These are phyloP conservation scores for Graptemys geographica DNA, from an alignment of 2,797 vertebrate genomes.

Conservation along the genomic window DNA sequence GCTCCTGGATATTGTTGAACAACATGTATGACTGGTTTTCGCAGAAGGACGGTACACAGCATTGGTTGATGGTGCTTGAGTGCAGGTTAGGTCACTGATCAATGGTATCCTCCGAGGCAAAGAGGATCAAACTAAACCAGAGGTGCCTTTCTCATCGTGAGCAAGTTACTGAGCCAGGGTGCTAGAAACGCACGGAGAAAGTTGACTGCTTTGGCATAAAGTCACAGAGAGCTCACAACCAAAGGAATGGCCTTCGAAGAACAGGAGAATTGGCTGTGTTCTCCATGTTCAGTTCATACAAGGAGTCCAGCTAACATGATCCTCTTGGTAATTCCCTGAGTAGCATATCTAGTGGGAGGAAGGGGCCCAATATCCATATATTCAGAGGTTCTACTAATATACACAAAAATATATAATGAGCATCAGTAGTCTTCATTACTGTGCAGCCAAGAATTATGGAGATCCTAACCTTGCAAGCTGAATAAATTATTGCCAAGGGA, in stretches of 20 bases:
- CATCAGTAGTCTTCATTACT: conserved; percentile 69
- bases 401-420: conserved; percentile 75
- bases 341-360: conserved; percentile 44
- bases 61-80: background rate
- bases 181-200: background rate
- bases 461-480: conserved; percentile 72
- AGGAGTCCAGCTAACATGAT: conserved; percentile 18
- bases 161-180: background rate
- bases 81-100: background rate
- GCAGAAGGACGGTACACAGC: background rate
- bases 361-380: conserved; percentile 45
- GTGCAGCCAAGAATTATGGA: conserved; percentile 74
- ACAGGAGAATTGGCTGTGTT: background rate
- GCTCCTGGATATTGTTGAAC: background rate
- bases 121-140: background rate
- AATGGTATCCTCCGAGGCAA: background rate
- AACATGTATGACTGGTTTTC: background rate
- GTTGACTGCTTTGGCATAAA: conserved; percentile 18
- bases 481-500: conserved; percentile 74
- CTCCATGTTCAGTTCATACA: conserved; percentile 18
- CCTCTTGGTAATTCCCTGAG: conserved; percentile 54
- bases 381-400: conserved; percentile 65
- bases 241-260: conserved; percentile 12
- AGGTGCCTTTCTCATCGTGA: background rate
- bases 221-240: background rate